Conservation (phyloP, 1,140 invertebrate species). For the Heliconius himera region DNA sequence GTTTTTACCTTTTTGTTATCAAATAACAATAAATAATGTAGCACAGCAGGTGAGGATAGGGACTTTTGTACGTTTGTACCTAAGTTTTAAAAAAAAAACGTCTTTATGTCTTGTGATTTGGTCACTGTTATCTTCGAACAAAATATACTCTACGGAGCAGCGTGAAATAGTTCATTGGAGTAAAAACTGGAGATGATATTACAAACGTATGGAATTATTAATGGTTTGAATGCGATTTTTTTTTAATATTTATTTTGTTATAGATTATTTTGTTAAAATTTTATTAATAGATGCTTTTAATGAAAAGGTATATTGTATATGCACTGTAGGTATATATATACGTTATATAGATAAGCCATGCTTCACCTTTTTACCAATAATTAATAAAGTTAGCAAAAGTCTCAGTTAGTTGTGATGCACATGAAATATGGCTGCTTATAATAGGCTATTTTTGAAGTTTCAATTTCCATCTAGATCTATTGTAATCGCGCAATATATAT, state of each 20-base stretch:
- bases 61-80: constrained; percentile 50
- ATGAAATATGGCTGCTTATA: no score
- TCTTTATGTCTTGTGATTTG: constrained; percentile 73
- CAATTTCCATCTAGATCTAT: no score
- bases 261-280: not conserved
- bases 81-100: constrained; percentile 53
- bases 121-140: constrained; percentile 74
- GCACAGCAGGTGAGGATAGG: constrained; percentile 71
- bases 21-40: constrained; percentile 74
- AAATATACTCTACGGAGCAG: constrained; percentile 67
- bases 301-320: no score
- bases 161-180: constrained; percentile 69
- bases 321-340: no score
- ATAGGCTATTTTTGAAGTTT: no score
- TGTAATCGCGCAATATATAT: no score
- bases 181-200: not conserved
- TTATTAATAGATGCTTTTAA: no score
- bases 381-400: no score
- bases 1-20: constrained; percentile 47
- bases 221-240: not conserved
- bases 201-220: not conserved
- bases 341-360: no score
- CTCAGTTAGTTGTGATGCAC: no score
- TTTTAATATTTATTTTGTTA: not conserved
- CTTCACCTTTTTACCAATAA: no score